Evolutionary conservation across 1,140 invertebrate genomes (phyloP).

Genomic region (Panagrolaimus sp.): DNA sequence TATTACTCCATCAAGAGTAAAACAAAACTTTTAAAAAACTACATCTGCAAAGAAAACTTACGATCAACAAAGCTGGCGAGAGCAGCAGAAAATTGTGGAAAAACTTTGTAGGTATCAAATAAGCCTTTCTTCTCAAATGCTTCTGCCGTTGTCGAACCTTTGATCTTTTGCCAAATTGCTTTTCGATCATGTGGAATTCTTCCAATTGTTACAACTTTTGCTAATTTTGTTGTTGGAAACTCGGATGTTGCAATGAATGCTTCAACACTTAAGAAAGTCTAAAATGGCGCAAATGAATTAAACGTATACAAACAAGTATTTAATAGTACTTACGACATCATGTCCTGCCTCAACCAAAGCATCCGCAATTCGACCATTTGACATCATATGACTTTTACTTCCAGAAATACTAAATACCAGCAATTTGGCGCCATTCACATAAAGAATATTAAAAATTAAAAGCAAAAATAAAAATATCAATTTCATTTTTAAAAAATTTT

Average conservation of each 20-base stretch:
- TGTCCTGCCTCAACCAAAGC: background rate
- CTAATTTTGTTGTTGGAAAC: background rate
- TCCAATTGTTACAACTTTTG: background rate
- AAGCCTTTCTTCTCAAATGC: too few relatives aligned
- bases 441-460: too few relatives aligned
- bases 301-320: background rate
- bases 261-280: conserved; percentile 1
- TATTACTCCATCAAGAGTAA: too few relatives aligned
- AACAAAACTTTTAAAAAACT: too few relatives aligned
- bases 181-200: background rate
- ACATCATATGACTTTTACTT: conserved; percentile 2
- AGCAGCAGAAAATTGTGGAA: too few relatives aligned
- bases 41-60: too few relatives aligned
- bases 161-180: background rate
- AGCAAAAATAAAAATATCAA: too few relatives aligned
- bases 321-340: background rate
- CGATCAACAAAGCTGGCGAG: too few relatives aligned
- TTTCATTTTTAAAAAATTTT: too few relatives aligned
- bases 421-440: background rate
- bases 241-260: background rate
- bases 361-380: background rate
- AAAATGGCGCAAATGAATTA: background rate
- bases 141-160: background rate
- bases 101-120: too few relatives aligned
- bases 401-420: background rate